Percentiles rank a stretch among this genome's conserved stretches.
Evolutionary conservation across 2,888 invertebrate species (phyloP).

Genomic region (Stegophylla sp.): DNA sequence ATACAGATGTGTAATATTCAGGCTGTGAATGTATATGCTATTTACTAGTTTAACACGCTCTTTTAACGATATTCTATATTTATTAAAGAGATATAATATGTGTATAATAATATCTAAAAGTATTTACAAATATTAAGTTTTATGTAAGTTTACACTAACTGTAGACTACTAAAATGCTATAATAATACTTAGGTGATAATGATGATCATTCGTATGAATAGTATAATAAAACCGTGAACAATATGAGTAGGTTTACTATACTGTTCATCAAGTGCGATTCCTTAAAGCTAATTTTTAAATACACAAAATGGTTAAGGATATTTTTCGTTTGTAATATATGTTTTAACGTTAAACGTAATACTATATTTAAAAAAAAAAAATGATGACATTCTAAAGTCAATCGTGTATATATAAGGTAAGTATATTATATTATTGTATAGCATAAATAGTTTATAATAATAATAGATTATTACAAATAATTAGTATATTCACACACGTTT

Average conservation of each 20-base stretch:
- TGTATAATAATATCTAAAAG: too few species aligned
- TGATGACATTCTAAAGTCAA: not conserved
- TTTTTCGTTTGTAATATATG: not conserved
- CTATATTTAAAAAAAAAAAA: too few species aligned
- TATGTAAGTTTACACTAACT: not conserved
- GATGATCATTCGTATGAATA: conserved; percentile 43
- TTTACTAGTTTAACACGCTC: too few species aligned
- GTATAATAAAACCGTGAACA: conserved; percentile 1
- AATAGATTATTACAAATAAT: not conserved
- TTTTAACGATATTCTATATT: too few species aligned
- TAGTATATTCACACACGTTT: not conserved
- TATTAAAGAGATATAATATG: too few species aligned
- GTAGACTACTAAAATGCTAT: not conserved
- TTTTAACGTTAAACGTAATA: too few species aligned
- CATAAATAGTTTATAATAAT: not conserved
- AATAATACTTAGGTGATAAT: conserved; percentile 48
- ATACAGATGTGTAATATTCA: too few species aligned
- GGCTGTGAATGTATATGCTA: too few species aligned
- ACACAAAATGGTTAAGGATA: not conserved
- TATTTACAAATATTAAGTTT: too few species aligned
- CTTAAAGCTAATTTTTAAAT: conserved; percentile 25
- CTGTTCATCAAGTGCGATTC: conserved; percentile 6
- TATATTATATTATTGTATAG: not conserved
- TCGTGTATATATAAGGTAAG: not conserved
- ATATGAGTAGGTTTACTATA: not conserved